Percentiles rank a stretch among this genome's conserved stretches.
These are phyloP conservation scores for Eurytoma adleriae DNA, from an alignment of 2,888 invertebrate species.

Conservation along the genomic window DNA sequence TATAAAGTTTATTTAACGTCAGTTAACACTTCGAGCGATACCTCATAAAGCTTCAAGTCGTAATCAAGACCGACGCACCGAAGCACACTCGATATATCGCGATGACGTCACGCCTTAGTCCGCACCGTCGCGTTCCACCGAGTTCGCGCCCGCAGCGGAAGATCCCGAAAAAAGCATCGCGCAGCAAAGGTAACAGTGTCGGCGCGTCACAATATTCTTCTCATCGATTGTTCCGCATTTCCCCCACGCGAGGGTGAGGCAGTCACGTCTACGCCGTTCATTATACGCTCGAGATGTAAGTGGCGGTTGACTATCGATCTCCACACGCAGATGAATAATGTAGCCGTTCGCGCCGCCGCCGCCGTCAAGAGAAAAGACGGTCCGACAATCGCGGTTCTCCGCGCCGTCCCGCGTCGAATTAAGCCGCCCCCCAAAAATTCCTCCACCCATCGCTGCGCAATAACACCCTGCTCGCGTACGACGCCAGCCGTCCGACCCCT, in stretches of 20 bases:
- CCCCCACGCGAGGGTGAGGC: neutral
- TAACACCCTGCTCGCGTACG: no score
- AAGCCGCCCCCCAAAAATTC: neutral
- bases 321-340: constrained; percentile 35
- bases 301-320: constrained; percentile 23
- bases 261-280: constrained; percentile 11
- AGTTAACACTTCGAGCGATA: no score
- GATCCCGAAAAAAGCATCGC: no score
- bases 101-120: neutral
- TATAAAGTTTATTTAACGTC: no score
- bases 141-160: no score
- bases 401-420: neutral
- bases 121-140: no score
- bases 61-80: no score
- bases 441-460: constrained; percentile 35
- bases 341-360: constrained; percentile 30
- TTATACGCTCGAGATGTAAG: constrained; percentile 21
- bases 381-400: neutral
- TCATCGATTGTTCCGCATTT: constrained; percentile 13
- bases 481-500: neutral
- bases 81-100: no score
- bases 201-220: no score
- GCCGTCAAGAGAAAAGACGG: neutral
- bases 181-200: no score
- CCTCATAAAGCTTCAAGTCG: no score